These are phyloP conservation scores for Euthynnus affinis DNA, from an alignment of 2,797 vertebrate genomes.

Conservation along the genomic window DNA sequence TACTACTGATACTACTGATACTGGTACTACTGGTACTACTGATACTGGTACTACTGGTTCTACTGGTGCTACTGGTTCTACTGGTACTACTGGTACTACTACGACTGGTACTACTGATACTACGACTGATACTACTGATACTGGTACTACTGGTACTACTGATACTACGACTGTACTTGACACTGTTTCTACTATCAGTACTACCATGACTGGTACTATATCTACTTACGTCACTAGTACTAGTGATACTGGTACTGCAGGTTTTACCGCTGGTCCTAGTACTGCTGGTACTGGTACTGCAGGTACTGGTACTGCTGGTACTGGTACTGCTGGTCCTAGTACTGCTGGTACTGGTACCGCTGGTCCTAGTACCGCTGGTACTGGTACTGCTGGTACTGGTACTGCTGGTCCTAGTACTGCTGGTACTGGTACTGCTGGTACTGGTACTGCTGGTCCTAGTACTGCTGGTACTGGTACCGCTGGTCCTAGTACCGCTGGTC, in stretches of 20 bases:
- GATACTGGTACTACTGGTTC: constrained; percentile 35
- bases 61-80: constrained; percentile 16
- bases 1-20: constrained; percentile 41
- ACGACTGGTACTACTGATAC: not conserved
- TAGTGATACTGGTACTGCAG: constrained; percentile 9
- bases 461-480: no score
- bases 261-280: no score
- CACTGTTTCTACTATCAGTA: constrained; percentile 9
- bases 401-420: no score
- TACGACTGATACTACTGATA: not conserved
- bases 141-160: not conserved
- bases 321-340: no score
- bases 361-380: no score
- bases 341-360: no score
- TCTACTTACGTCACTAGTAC: not conserved
- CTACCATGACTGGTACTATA: constrained; percentile 15
- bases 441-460: no score
- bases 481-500: no score
- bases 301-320: no score
- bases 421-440: no score
- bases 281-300: no score
- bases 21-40: not conserved
- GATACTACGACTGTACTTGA: constrained; percentile 1
- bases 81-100: not conserved
- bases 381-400: no score